A percentile compares a stretch with the other conserved stretches of the same genome.
phyloP scores from a whole-genome alignment of 37 sponge, comb jelly and placozoan genomes.

The Crambe crambe region DNA sequence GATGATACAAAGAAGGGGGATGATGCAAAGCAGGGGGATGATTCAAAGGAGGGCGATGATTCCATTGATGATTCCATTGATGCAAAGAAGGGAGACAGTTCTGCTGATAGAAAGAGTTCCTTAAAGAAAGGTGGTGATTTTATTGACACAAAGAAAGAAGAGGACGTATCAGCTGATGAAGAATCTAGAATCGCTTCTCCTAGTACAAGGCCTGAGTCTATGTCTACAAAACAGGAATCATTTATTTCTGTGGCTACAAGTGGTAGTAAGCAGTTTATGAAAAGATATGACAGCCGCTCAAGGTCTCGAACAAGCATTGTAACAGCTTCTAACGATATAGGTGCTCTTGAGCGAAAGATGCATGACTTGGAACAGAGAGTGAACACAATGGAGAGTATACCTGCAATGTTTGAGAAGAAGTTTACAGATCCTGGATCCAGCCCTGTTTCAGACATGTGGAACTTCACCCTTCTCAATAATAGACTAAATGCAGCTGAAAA shows the following conservation, averaged over 20 bases:
- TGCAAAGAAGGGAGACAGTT: background rate
- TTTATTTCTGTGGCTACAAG: background rate
- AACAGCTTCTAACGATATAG: slow-evolving; percentile 66
- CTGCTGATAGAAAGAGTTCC: background rate
- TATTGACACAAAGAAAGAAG: background rate
- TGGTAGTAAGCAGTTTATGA: background rate
- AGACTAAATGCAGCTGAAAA: slow-evolving; percentile 81
- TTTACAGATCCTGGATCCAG: slow-evolving; percentile 56
- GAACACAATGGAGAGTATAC: slow-evolving; percentile 63
- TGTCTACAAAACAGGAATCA: background rate
- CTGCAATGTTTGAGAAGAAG: slow-evolving; percentile 68
- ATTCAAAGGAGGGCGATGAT: background rate
- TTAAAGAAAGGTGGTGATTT: background rate
- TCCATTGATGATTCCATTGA: background rate
- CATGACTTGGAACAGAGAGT: slow-evolving; percentile 63
- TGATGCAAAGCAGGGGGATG: background rate
- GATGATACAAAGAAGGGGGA: background rate
- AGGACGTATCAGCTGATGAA: background rate
- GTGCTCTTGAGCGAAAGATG: slow-evolving; percentile 71
- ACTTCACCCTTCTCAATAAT: slow-evolving; percentile 78
- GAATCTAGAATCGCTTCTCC: background rate
- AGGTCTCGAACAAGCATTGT: slow-evolving; percentile 39
- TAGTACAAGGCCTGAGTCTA: background rate
- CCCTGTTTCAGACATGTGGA: slow-evolving; percentile 88
- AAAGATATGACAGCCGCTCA: background rate